Evolutionary conservation across 2,888 invertebrate species (phyloP), one percentile per base, ranked within the genome.

Genomic region (Hirtodrosophila trivittata): DNA sequence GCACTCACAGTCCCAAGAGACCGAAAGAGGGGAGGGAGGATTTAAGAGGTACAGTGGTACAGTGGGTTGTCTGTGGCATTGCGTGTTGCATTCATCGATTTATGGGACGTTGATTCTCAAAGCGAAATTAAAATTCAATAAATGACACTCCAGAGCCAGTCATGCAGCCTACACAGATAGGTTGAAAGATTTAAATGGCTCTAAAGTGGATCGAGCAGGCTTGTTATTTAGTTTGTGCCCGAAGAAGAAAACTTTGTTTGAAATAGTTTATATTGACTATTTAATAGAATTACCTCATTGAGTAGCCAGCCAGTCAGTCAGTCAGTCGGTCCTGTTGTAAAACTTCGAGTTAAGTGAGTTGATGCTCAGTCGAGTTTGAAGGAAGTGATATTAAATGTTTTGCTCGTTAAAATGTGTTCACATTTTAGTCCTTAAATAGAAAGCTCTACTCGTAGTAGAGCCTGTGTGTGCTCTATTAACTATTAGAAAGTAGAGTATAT

Each of bases 81-180:
- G 68, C 59, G 39, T 65, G 59, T 41, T 67, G 67, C 67, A 74
- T 49, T 73, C 77, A 78, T 78, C 77, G 80, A 78, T 77, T 77
- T 77, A 78, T 68, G 73, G 72, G 57, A 63, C 62, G 58, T 59
- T 72, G 78, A 58, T 47, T 70, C 73, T 73, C 73, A 70, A 77
- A 77, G 67, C 63, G 75, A 78, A 77, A 77, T 76, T 80, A 78
- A 76, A 77, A 77, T 77, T 77, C 77, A 77, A 77, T 80, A 77
- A 77, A 78, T 78, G 77, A 76, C 77, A 77, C 76, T 77, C 73
- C 14, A 67, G 69, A 63, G 68, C 59, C 64, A 67, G 73, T 76
- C 55, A 38, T 47, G 54, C 66, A 28, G 62, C 72, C 72, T 75
- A 73, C 72, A 68, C 74, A 69, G 71, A 51, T 75, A 74, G 50